Evolutionary conservation across 2,888 invertebrate genomes (phyloP), one percentile per base, ranked within the genome.

Genomic region (Sicus ferrugineus): DNA sequence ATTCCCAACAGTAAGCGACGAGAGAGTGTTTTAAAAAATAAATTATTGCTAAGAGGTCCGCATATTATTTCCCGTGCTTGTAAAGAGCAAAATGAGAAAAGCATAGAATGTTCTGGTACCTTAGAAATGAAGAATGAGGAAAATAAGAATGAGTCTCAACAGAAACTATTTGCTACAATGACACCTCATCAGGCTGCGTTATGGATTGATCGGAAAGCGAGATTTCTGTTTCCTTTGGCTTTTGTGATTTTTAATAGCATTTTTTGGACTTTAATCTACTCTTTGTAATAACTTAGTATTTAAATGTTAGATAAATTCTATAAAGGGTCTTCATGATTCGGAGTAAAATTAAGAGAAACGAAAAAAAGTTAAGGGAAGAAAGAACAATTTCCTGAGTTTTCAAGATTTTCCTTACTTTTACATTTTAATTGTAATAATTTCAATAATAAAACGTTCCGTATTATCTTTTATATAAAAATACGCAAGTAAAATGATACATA

Each of bases 101-200:
- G 16, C 26, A 19, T 0, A 14, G 5, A 23, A 52, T 30, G 21
- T 5, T 34, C 90, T 38, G 92, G 92, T 71, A 91, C 89, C 54
- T 90, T 90, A 42, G 90, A 73, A 2, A 72, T 67, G 9, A 70
- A 78, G 1, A 74, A 75, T 9, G 30, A 75, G 0, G 71, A 73
- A 59, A 74, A 75, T 65, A 72, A 70, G 26, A 68, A 54, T 21
- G 63, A 70, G 23, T 70, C 70, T 11, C 67, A 59, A 7, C 30
- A 56, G 5, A 73, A 69, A n/a, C 2, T 0, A 31, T 91, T 91
- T 89, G 92, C 93, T 69, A 93, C 93, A 31, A 94, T 95, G 94
- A 93, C 94, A 2, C 94, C 95, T 0, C 94, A 94, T 78, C 93
- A 95, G 84, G 93, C 94, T 42, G 92, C 95, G 70, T 91, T 91